phyloP scores from a whole-genome alignment of 2,888 invertebrate species.

The Dione vanillae region DNA sequence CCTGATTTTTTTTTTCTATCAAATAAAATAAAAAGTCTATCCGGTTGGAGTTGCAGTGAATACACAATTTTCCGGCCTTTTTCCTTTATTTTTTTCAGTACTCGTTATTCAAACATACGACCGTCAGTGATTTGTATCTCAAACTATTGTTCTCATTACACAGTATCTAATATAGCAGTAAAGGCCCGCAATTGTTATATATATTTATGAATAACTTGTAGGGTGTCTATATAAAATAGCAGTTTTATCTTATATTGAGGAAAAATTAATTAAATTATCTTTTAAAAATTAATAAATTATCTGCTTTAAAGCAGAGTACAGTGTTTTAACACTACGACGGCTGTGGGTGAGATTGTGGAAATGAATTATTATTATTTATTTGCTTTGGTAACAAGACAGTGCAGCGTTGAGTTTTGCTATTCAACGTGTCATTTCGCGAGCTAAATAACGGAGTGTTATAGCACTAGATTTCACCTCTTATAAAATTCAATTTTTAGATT shows the following conservation, averaged over 20 bases:
- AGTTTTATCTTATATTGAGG: too few relatives aligned
- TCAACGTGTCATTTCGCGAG: too few relatives aligned
- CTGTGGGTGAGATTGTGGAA: too few relatives aligned
- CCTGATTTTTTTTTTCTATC: not conserved
- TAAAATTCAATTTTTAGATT: not conserved
- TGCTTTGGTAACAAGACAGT: too few relatives aligned
- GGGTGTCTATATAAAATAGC: too few relatives aligned
- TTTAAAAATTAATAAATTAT: too few relatives aligned
- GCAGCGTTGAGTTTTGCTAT: too few relatives aligned
- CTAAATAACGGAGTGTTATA: not conserved
- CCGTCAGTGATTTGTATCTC: not conserved
- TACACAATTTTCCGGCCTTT: not conserved
- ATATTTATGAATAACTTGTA: too few relatives aligned
- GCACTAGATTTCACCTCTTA: not conserved
- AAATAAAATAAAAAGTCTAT: not conserved
- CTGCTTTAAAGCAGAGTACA: not conserved
- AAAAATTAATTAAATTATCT: too few relatives aligned
- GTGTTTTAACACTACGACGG: not conserved
- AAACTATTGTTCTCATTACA: not conserved
- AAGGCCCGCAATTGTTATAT: too few relatives aligned
- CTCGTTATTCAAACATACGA: constrained; percentile 6
- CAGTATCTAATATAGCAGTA: not conserved
- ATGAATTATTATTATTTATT: too few relatives aligned
- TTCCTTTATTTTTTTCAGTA: not conserved
- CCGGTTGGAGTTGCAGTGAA: not conserved